Percentiles rank a stretch among this genome's conserved stretches.
These are phyloP conservation scores for Zeus faber DNA, from an alignment of 2,113 vertebrate genomes.

Conservation along the genomic window DNA sequence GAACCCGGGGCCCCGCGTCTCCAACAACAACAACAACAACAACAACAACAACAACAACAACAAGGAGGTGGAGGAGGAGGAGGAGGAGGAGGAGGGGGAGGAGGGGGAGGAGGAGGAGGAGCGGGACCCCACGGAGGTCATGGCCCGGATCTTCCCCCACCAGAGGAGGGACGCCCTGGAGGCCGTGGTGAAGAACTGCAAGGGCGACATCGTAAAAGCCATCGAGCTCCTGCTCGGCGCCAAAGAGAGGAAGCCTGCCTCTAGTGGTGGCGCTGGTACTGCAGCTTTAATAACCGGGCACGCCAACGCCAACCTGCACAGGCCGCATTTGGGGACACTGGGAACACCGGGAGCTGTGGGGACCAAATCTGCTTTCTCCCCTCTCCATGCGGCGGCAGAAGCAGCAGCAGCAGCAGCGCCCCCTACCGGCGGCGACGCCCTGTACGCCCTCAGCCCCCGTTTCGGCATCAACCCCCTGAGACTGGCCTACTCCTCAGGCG, in stretches of 20 bases:
- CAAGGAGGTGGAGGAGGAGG: neutral
- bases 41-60: too few species aligned
- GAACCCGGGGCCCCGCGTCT: conserved; percentile 19
- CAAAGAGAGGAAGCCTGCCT: conserved; percentile 63
- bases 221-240: conserved; percentile 80
- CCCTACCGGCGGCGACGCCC: conserved; percentile 53
- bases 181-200: conserved; percentile 76
- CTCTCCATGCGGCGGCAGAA: conserved; percentile 66
- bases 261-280: conserved; percentile 29
- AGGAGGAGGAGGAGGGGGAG: conserved; percentile 34
- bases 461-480: conserved; percentile 77
- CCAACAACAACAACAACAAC: neutral
- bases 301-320: conserved; percentile 45
- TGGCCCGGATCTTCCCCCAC: conserved; percentile 84
- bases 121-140: conserved; percentile 80
- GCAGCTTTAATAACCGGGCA: conserved; percentile 35
- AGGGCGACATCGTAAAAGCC: conserved; percentile 84
- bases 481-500: conserved; percentile 77
- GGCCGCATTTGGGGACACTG: conserved; percentile 49
- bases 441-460: conserved; percentile 75
- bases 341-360: conserved; percentile 60
- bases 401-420: neutral
- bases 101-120: conserved; percentile 37
- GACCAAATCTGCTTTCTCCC: conserved; percentile 82
- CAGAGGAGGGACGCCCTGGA: conserved; percentile 75